phyloP scores from a whole-genome alignment of 2,888 invertebrate genomes.

The Orthonevra nobilis region DNA sequence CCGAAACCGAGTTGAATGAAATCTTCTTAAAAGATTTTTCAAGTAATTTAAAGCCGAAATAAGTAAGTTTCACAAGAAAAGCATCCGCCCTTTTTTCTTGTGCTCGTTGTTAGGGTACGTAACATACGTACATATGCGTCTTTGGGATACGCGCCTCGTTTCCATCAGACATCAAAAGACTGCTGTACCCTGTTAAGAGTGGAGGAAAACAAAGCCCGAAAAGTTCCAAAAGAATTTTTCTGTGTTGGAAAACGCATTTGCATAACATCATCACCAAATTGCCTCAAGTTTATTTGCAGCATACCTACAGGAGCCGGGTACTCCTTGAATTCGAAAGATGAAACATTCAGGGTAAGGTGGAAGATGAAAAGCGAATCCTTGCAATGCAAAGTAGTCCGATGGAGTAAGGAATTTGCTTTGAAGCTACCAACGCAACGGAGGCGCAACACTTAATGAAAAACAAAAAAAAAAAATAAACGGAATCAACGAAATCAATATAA shows the following conservation, averaged over 20 bases:
- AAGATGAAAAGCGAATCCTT: conserved; percentile 8
- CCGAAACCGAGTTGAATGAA: conserved; percentile 36
- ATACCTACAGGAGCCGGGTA: conserved; percentile 44
- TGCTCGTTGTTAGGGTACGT: background rate
- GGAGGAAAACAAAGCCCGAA: conserved; percentile 39
- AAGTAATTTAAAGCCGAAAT: conserved; percentile 45
- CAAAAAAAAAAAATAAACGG: conserved; percentile 1
- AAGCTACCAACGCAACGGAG: too few species aligned
- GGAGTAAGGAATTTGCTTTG: too few species aligned
- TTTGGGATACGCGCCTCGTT: background rate
- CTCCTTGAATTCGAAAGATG: background rate
- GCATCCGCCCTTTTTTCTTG: background rate
- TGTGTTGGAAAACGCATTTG: conserved; percentile 50
- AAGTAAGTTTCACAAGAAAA: background rate
- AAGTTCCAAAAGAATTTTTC: conserved; percentile 57
- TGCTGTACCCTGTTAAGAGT: conserved; percentile 3
- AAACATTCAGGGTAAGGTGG: conserved; percentile 19
- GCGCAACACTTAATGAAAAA: conserved; percentile 42
- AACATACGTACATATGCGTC: background rate
- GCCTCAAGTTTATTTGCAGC: conserved; percentile 58
- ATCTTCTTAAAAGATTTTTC: conserved; percentile 37
- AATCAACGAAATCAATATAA: conserved; percentile 1
- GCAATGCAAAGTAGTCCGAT: conserved; percentile 50
- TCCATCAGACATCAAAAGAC: conserved; percentile 53
- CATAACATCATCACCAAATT: conserved; percentile 66